Evolutionary conservation across 2,113 vertebrate genomes (phyloP), one percentile per base, ranked within the genome.

Genomic region (Oreochromis aureus): DNA sequence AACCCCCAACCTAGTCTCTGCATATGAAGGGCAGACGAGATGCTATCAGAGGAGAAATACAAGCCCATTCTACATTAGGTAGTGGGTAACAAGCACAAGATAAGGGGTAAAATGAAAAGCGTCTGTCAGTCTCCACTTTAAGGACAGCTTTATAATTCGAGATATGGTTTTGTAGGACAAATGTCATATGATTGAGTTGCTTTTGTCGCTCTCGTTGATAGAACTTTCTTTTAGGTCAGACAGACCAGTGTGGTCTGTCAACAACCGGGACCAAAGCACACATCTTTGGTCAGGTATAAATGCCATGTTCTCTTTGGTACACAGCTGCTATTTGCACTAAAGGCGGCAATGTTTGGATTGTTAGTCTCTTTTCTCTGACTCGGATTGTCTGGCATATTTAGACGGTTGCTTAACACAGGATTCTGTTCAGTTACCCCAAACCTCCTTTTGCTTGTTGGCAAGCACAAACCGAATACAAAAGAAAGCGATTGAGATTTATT

Each of bases 31-130:
- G n/a, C 41, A 86, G 59, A 87, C 9, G 30, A 90, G 89, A 94
- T 94, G 87, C 22, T 91, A 93, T 94, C 91, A 81, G n/a, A 30
- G 44, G 39, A 71, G 83, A 69, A 85, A 84, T 41, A 84, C 80
- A 92, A 85, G 89, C 89, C 92, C 78, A 86, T 83, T 87, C 80
- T 80, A n/a, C 82, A 83, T 78, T 19, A 58, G 54, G 44, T 55
- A 41, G 36, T 13, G 10, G 16, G 19, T 48, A 87, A 56, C 54
- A 87, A 86, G 63, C 12, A n/a, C 32, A 55, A 19, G 6, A 6
- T 73, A n/a, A 22, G 51, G 19, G n/a, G 41, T 81, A 39, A 83
- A 81, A 84, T 56, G 12, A 69, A 84, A 55, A 81, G 18, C 27
- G 48, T 7, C 66, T 79, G 46, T 27, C 61, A n/a, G 27, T n/a